Evolutionary conservation across 2,113 vertebrate species (phyloP), one percentile per base, ranked within the genome.

Genomic region (Rhinogobius similis): DNA sequence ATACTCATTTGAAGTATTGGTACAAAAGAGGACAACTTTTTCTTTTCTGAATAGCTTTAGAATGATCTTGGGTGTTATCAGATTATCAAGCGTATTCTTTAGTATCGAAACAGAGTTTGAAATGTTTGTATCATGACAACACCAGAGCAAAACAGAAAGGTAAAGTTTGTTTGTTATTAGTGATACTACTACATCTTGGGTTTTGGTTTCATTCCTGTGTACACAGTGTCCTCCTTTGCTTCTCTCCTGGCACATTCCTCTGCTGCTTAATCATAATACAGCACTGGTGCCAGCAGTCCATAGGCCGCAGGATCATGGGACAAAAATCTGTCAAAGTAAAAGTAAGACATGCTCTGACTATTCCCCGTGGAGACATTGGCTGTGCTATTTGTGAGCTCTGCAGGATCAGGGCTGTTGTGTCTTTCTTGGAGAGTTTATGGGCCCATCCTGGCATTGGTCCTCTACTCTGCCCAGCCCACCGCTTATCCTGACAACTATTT

Each of bases 401-500:
- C 82, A 76, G 76, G 82, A 89, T 83, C 83, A 80, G 72, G 82
- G 74, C 83, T 62, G 61, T 75, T 69, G 77, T 62, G 68, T 83
- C 82, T 85, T 77, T 83, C 74, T 79, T 55, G 44, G 48, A 75
- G 81, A 72, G 85, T 84, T 87, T 75, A 84, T 63, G 59, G 75
- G 84, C 76, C 75, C 67, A 71, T 81, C 79, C 80, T 87, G 87
- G 80, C 82, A 88, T 36, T 24, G 1, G 77, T 67, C 78, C 78
- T 67, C 58, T 26, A 10, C 74, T 84, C 72, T 81, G 73, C 77
- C 81, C 63, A 10, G 67, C 78, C 81, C 79, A 75, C 87, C 68
- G 61, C 78, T 89, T 87, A 91, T 87, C 87, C 84, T 61, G 73
- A 71, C 58, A 69, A 87, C 91, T 92, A 92, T 91, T 91, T 91